Evolutionary conservation across 2,797 vertebrate genomes (phyloP), one percentile per base, ranked within the genome.

Genomic region (Garrulus glandarius): DNA sequence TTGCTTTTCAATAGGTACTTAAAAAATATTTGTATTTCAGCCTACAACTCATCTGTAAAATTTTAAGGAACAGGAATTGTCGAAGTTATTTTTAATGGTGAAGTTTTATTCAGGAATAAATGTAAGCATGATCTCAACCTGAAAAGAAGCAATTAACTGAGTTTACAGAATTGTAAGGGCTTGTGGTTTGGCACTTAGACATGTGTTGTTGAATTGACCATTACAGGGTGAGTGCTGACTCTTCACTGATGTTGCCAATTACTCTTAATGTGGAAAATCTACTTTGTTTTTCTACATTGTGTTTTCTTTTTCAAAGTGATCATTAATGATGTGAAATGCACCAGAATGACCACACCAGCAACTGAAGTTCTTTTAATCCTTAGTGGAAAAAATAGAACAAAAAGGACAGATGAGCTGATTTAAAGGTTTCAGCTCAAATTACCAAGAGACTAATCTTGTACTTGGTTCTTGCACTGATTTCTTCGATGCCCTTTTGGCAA

Each of bases 141-240:
- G 1, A 92, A 93, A 94, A 65, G 65, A 83, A 89, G 69, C 43
- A 65, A 83, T 96, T 95, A 89, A 85, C 64, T 89, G 74, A 87
- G 60, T 87, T 83, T 95, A 78, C 64, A 72, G 74, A 78, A 84
- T 57, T 82, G 26, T 59, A 61, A 81, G 39, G 61, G 39, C 55
- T 85, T 91, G 89, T 87, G 87, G 84, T 87, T 91, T 94, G 92
- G 81, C 92, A 68, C 50, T 94, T 50, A 87, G 46, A 52, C 70
- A 41, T 64, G 37, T 91, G 72, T 89, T 94, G 59, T 70, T 50
- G 76, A 96, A 89, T 83, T 96, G 93, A 94, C 93, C 89, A 29
- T 96, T 92, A 84, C 57, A 63, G 50, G 23, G 21, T 88, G 90
- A 93, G 64, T 89, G 75, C 82, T 95, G 94, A 95, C 55, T 93